Conservation (phyloP, 2,797 vertebrate species). For the Peromyscus eremicus region DNA sequence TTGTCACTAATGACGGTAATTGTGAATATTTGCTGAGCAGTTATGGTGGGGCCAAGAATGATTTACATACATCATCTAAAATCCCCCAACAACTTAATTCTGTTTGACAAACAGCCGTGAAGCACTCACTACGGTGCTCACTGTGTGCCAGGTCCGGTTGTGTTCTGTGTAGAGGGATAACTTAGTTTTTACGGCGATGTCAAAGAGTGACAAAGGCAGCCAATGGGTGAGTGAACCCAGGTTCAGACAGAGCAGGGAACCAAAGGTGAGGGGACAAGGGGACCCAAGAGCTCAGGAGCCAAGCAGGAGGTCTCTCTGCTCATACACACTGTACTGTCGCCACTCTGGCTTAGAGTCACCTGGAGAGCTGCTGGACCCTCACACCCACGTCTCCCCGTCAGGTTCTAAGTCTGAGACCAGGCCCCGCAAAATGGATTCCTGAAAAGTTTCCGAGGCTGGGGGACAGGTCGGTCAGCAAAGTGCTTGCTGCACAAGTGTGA, state of each 20-base stretch:
- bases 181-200: neutral
- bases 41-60: neutral
- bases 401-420: neutral
- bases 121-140: neutral
- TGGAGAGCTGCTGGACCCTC: neutral
- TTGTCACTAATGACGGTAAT: neutral
- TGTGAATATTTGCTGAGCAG: slow-evolving; percentile 24
- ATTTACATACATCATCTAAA: slow-evolving; percentile 23
- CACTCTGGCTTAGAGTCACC: neutral
- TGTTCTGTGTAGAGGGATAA: neutral
- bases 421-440: neutral
- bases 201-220: neutral
- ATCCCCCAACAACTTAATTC: neutral
- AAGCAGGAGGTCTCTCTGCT: neutral
- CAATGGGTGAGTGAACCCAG: neutral
- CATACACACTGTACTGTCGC: neutral
- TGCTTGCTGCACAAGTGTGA: neutral
- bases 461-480: neutral
- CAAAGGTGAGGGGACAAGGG: neutral
- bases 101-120: slow-evolving; percentile 21
- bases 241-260: neutral
- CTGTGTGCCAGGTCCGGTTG: neutral
- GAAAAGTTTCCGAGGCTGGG: neutral
- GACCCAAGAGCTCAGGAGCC: neutral
- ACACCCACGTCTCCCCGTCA: too few relatives aligned